These are phyloP conservation scores for Pararge aegeria DNA, from an alignment of 1,140 invertebrate genomes.

Conservation along the genomic window DNA sequence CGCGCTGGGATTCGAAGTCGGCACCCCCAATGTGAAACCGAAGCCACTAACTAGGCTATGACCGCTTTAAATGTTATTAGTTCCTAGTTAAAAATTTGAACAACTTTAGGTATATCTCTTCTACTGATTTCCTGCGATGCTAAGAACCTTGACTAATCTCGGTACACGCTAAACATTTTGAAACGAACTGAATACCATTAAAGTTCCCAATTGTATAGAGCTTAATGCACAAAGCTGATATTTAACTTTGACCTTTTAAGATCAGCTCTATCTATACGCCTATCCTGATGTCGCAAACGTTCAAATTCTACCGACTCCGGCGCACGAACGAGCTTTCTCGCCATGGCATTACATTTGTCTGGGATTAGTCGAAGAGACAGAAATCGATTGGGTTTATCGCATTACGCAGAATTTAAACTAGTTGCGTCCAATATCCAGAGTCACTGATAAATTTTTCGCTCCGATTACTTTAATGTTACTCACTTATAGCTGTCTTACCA, in stretches of 20 bases:
- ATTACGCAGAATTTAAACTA: background rate
- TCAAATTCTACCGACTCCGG: slow-evolving; percentile 42
- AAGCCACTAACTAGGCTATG: no score
- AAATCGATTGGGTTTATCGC: background rate
- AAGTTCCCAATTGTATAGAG: slow-evolving; percentile 1
- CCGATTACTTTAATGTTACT: background rate
- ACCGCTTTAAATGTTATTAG: background rate
- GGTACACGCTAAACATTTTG: background rate
- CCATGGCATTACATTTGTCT: slow-evolving; percentile 60
- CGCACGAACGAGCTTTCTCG: slow-evolving; percentile 59
- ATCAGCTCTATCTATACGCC: slow-evolving; percentile 34
- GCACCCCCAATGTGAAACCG: no score
- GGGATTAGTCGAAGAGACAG: slow-evolving; percentile 8
- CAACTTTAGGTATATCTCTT: background rate
- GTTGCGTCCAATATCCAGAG: background rate
- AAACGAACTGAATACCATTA: slow-evolving; percentile 4
- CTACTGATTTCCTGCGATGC: background rate
- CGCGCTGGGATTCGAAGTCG: no score
- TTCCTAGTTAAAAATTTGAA: background rate
- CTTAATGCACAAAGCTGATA: slow-evolving; percentile 28
- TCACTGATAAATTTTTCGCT: background rate
- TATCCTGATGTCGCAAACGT: slow-evolving; percentile 57
- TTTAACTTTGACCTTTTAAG: slow-evolving; percentile 43
- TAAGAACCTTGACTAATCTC: background rate
- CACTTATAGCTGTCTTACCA: no score